Conservation (phyloP, 1,140 invertebrate genomes). For the Tyrophagus putrescentiae region DNA sequence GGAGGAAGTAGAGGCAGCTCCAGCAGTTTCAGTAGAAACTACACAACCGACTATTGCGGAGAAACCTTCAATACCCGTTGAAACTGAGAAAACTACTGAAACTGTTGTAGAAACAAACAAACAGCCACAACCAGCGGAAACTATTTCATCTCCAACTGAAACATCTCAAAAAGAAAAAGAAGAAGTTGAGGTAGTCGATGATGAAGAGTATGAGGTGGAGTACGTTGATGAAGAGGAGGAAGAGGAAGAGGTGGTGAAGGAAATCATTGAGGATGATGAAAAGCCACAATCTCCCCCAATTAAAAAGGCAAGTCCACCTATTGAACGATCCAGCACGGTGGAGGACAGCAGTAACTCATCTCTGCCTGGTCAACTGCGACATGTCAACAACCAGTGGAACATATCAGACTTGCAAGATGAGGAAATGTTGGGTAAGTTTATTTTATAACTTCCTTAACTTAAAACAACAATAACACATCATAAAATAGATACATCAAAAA, state of each 20-base stretch:
- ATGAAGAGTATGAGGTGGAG: not conserved
- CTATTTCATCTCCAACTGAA: too few relatives aligned
- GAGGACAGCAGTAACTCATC: not conserved
- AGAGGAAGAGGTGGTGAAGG: not conserved
- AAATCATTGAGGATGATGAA: not conserved
- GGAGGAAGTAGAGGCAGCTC: too few relatives aligned
- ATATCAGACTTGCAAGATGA: conserved; percentile 10
- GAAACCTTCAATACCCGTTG: not conserved
- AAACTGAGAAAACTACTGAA: not conserved
- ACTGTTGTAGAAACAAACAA: too few relatives aligned
- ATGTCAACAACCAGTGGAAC: conserved; percentile 11
- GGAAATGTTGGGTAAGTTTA: not conserved
- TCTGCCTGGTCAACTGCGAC: not conserved
- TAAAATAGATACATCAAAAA: too few relatives aligned
- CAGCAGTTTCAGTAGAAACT: too few relatives aligned
- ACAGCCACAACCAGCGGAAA: too few relatives aligned
- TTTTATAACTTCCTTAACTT: too few relatives aligned
- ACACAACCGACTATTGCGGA: too few relatives aligned
- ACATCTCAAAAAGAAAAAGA: not conserved
- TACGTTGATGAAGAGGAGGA: not conserved
- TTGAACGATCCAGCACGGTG: not conserved
- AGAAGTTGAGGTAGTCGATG: too few relatives aligned
- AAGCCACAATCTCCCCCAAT: not conserved
- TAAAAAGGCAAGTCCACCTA: not conserved
- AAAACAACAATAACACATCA: too few relatives aligned